phyloP scores from a whole-genome alignment of 2,797 vertebrate genomes.

The Sylvia borin region DNA sequence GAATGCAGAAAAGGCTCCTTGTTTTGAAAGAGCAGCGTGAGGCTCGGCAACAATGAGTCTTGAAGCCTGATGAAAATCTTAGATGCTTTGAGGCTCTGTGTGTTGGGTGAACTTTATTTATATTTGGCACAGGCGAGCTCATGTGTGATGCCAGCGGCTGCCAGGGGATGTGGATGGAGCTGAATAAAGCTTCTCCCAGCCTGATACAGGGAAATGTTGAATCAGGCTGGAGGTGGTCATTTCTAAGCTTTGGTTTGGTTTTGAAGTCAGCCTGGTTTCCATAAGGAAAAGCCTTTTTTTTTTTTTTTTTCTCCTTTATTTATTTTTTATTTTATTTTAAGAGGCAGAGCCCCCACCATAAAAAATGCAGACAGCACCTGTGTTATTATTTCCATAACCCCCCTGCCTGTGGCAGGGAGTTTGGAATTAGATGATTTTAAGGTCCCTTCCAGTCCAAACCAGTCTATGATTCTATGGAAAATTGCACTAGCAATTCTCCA shows the following conservation, averaged over 20 bases:
- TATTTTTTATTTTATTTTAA: neutral
- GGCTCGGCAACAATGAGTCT: slow-evolving; percentile 70
- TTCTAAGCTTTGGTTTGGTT: slow-evolving; percentile 9
- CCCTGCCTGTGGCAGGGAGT: neutral
- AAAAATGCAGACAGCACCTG: neutral
- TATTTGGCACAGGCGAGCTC: slow-evolving; percentile 44
- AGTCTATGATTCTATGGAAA: neutral
- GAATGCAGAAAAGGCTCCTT: slow-evolving; percentile 74
- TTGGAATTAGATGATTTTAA: neutral
- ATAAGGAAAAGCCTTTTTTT: neutral
- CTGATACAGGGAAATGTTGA: slow-evolving; percentile 26
- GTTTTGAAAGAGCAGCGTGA: slow-evolving; percentile 68
- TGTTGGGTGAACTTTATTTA: slow-evolving; percentile 69
- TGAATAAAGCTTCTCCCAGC: slow-evolving; percentile 49
- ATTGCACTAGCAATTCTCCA: neutral
- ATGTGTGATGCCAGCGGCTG: slow-evolving; percentile 50
- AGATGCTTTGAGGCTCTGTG: slow-evolving; percentile 60
- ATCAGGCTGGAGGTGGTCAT: neutral
- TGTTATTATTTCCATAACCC: neutral
- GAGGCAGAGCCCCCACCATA: neutral
- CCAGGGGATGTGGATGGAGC: slow-evolving; percentile 21
- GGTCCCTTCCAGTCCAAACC: neutral
- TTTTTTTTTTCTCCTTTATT: rapidly evolving
- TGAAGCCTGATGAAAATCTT: slow-evolving; percentile 53
- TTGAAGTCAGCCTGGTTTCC: neutral